Base-by-base conservation (phyloP, 2,797 vertebrate genomes). In the Enteromius fasciolatus region DNA sequence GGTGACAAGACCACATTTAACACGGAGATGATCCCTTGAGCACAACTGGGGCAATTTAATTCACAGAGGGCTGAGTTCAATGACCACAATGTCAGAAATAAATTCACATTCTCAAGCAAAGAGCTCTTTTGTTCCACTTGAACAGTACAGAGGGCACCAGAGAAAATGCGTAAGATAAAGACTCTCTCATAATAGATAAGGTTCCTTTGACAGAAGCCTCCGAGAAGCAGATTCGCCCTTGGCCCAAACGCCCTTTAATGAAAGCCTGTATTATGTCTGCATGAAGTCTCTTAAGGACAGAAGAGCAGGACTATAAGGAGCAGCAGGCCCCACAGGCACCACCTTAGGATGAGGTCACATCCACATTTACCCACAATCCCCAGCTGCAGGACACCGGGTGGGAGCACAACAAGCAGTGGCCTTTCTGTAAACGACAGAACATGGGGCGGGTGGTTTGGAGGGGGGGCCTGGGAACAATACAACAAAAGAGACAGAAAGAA, bases 391-490 rank as follows among this genome's bases (percentile, higher is more conserved):
- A 85, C 87, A 74, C 78, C 2, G 57, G 81, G 46, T 41, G 28
- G 52, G 75, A 28, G 25, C 25, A n/a, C 66, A 50, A 20, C 17
- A 10, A 67, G 44, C 59, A 78, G 11, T 69, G 64, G 75, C 72
- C 80, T 61, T 66, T 69, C 70, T 79, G 88, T 89, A 44, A 81
- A 59, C 75, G 77, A 80, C 61, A 54, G 64, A 85, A 59, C 73
- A 39, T 31, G 33, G 88, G 76, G 73, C 12, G 23, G 67, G 75
- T 20, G 48, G 84, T 69, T 81, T 90, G 89, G 69, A 68, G 83
- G 70, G 59, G 78, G 75, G 80, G 59, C 78, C 84, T 92, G 92
- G 93, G 92, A 94, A 95, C 92, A 89, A 88, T 93, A 84, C 89
- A 90, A 93, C 88, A 81, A 86, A 86, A 89, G 84, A 83, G 77